phyloP scores from a whole-genome alignment of 2,888 invertebrate genomes.

The Mechanitis messenoides region DNA sequence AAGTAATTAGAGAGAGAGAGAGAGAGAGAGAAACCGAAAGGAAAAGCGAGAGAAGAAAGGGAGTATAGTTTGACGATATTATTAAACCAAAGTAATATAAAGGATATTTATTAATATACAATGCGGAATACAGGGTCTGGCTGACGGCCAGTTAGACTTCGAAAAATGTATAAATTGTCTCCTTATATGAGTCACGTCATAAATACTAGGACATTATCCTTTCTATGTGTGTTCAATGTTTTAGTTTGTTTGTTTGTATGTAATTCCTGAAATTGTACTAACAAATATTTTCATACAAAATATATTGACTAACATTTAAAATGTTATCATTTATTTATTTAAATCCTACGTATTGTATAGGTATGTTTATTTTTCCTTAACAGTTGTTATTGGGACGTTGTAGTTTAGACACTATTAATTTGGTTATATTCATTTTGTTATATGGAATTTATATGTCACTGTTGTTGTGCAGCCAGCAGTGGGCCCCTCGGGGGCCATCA shows the following conservation, averaged over 20 bases:
- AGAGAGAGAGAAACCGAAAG: too few relatives aligned
- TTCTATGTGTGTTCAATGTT: not conserved
- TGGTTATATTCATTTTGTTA: not conserved
- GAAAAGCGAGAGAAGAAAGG: too few relatives aligned
- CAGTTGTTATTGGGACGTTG: constrained; percentile 1
- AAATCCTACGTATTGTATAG: too few relatives aligned
- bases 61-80: too few relatives aligned
- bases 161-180: constrained; percentile 24
- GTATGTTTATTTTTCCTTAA: not conserved
- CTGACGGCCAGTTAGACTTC: constrained; percentile 22
- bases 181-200: constrained; percentile 17
- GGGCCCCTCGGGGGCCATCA: constrained; percentile 64
- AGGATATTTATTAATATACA: too few relatives aligned
- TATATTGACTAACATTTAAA: not conserved
- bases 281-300: not conserved
- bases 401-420: too few relatives aligned
- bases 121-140: constrained; percentile 18
- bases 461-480: constrained; percentile 57
- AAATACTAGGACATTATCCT: constrained; percentile 23
- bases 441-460: not conserved
- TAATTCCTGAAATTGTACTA: too few relatives aligned
- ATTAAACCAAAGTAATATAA: too few relatives aligned
- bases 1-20: too few relatives aligned
- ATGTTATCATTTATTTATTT: not conserved
- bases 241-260: too few relatives aligned